Conservation (phyloP, 2,113 vertebrate genomes). For the Bothrops jararaca region DNA sequence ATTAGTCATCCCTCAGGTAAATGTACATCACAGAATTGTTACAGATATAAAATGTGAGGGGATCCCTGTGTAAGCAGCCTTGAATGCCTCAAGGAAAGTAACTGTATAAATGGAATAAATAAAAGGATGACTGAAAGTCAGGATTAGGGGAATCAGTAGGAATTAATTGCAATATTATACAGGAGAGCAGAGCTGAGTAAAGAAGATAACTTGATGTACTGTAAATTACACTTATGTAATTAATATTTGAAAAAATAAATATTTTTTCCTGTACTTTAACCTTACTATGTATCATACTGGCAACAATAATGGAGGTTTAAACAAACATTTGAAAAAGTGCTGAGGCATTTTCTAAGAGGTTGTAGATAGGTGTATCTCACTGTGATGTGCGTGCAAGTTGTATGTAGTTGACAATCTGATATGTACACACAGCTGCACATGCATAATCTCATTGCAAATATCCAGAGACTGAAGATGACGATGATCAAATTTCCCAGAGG, state of each 20-base stretch:
- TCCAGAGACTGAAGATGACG: background rate
- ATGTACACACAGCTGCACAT: background rate
- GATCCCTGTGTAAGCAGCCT: background rate
- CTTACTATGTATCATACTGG: background rate
- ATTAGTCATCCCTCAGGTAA: background rate
- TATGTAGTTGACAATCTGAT: background rate
- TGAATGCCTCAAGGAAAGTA: background rate
- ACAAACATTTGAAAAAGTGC: background rate
- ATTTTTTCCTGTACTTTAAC: background rate
- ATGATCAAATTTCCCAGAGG: conserved; percentile 25
- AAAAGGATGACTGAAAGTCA: background rate
- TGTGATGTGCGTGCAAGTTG: background rate
- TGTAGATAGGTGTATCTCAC: background rate
- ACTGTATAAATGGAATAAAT: background rate
- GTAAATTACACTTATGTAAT: background rate
- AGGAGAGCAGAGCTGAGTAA: background rate
- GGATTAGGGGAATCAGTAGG: background rate
- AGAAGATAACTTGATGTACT: background rate
- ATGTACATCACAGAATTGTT: background rate
- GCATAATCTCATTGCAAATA: background rate
- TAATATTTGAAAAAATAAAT: background rate
- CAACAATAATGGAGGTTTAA: background rate
- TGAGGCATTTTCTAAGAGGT: background rate
- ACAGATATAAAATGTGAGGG: background rate
- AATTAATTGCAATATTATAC: background rate